phyloP scores from a whole-genome alignment of 2,797 vertebrate species.

The Trachops cirrhosus region DNA sequence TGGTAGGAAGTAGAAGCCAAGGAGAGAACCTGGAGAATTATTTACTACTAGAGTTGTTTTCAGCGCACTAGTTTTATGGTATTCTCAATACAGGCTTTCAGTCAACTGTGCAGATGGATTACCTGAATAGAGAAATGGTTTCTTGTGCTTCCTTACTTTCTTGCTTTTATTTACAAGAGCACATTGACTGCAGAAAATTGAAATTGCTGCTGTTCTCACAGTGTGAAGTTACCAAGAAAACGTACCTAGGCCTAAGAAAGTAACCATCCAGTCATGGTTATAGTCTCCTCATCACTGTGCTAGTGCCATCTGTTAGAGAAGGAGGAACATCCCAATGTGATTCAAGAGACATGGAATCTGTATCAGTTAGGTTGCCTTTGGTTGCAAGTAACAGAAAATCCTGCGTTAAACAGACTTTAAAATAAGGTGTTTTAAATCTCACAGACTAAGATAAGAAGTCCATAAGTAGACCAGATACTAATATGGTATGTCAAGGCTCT shows the following conservation, averaged over 20 bases:
- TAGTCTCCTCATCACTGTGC: not conserved
- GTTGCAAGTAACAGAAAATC: not conserved
- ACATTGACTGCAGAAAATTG: not conserved
- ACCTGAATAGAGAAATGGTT: not conserved
- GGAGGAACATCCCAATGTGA: not conserved
- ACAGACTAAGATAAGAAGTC: not conserved
- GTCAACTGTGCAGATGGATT: not conserved
- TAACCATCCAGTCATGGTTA: not conserved
- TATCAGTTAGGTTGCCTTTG: not conserved
- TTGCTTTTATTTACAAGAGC: not conserved
- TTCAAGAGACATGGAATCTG: not conserved
- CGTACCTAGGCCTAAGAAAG: not conserved
- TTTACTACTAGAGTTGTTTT: not conserved
- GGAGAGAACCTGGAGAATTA: not conserved
- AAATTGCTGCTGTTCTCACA: not conserved
- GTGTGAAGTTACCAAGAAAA: not conserved
- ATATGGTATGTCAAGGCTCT: not conserved
- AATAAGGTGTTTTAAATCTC: not conserved
- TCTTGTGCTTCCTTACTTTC: constrained; percentile 8
- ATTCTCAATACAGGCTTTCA: not conserved
- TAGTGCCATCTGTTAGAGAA: not conserved
- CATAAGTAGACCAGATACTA: not conserved
- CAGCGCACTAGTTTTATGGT: not conserved
- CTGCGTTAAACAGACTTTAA: not conserved
- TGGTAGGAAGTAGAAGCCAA: not conserved